Evolutionary conservation across 2,113 vertebrate genomes (phyloP), one percentile per base, ranked within the genome.

Genomic region (Chlamydotis undulata): DNA sequence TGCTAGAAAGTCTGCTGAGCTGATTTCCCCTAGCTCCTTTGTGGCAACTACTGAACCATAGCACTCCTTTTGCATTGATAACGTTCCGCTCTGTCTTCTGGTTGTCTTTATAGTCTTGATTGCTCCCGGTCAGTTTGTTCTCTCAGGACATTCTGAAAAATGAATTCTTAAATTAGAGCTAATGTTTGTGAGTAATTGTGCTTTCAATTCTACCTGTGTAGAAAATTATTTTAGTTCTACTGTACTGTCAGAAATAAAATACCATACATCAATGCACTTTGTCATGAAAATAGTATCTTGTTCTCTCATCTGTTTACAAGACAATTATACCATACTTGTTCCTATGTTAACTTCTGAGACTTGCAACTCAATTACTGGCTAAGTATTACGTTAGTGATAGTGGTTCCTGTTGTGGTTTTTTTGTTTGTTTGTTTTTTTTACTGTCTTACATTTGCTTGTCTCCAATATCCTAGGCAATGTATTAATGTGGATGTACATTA

Each of bases 361-460:
- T 45, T 78, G 14, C 39, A 70, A 35, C 28, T 78, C 26, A 60
- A 1, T 65, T 79, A 39, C 31, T 0, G 1, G 12, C 23, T 75
- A 84, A 63, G 22, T 52, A 4, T 49, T 9, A 0, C 19, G 23
- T 37, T 41, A 55, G 4, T 49, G 25, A 52, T 67, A 75, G 41
- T 37, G 19, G 2, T 18, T 85, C 0, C 0, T 61, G 7, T 43
- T 53, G 12, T 37, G 19, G 0, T 8, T 69, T 37, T 15, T 61
- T 35, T 65, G 4, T 70, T 91, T 63, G 19, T 18, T 35, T n/a
- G 7, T 0, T 26, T 82, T 82, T 35, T 89, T 86, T 67, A 64
- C 14, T 64, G 11, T 70, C 13, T 64, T 55, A 28, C 3, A 50
- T 65, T 63, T 70, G 2, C 70, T 83, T 83, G 25, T 43, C 12